Base-by-base conservation (phyloP, 1,140 invertebrate species). In the Pseudoatta argentina region DNA sequence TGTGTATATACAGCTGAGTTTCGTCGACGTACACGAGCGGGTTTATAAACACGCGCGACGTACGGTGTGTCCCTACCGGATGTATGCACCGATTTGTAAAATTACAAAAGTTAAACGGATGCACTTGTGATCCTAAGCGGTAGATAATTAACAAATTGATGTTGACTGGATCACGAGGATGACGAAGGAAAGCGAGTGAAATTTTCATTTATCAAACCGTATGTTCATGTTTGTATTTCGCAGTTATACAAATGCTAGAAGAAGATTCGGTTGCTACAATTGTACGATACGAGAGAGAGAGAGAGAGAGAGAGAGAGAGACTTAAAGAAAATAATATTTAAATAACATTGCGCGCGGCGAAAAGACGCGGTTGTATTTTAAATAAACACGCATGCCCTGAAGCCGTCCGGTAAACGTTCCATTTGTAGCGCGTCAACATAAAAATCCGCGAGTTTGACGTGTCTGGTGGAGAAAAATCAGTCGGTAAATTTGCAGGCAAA, bases 401-500 rank as follows among this genome's bases (percentile, higher is more conserved):
- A 61, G 79, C 34, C 66, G 34, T 78, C 75, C n/a, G 39, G 34
- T 30, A 73, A 72, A 75, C 39, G 79, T 75, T 83, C 27, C 69
- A 73, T 73, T 61, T 75, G 55, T 61, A 51, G 18, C 57, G 69
- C 55, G 79, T 61, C 69, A 75, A 75, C 69, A 89, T 89, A 89
- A 89, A 89, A 89, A 89, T 89, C 64, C 77, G 59, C 67, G 77
- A 82, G 51, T 59, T 75, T 67, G 66, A 89, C 85, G 77, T 77
- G 85, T 66, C 66, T 66, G 71, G 85, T 48, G 79, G 72, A 87
- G 79, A 85, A 89, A 89, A 89, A 87, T 59, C 88, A 79, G 86
- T 76, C 85, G 66, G 78, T 64, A 83, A 90, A 79, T 89, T 89
- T 86, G 73, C 89, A 82, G 79, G 67, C 59, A 81, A 89, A 51